phyloP scores from a whole-genome alignment of 2,888 invertebrate species.

The Ophioninae sp. region DNA sequence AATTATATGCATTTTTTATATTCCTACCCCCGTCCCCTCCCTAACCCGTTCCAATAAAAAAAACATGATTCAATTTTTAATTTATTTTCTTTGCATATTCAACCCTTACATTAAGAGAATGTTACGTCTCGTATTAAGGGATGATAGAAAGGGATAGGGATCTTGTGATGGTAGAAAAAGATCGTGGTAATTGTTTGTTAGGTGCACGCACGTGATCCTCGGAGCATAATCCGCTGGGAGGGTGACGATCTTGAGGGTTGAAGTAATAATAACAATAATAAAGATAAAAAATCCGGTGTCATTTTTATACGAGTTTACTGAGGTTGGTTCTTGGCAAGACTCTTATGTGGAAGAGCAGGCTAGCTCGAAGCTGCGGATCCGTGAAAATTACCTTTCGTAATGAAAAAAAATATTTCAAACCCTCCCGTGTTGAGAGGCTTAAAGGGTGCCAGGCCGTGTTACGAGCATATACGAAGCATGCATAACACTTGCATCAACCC shows the following conservation, averaged over 20 bases:
- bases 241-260: slow-evolving; percentile 3
- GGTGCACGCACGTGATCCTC: slow-evolving; percentile 38
- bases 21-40: too few relatives aligned
- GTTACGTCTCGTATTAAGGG: too few relatives aligned
- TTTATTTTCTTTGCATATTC: too few relatives aligned
- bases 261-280: neutral
- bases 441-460: slow-evolving; percentile 39
- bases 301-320: slow-evolving; percentile 16
- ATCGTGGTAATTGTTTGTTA: slow-evolving; percentile 28
- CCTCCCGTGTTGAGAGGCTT: slow-evolving; percentile 35
- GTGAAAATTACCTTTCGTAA: slow-evolving; percentile 59
- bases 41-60: too few relatives aligned
- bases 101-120: too few relatives aligned
- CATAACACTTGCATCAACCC: slow-evolving; percentile 31
- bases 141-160: too few relatives aligned
- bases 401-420: slow-evolving; percentile 56
- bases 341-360: slow-evolving; percentile 1
- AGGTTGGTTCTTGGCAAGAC: slow-evolving; percentile 6
- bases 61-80: too few relatives aligned
- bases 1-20: too few relatives aligned
- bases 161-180: too few relatives aligned
- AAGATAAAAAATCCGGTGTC: neutral
- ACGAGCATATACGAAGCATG: neutral
- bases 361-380: slow-evolving; percentile 26
- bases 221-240: neutral